A percentile compares a stretch with the other conserved stretches of the same genome.
Evolutionary conservation across 2,113 vertebrate species (phyloP).

Genomic region (Macrotis lagotis): DNA sequence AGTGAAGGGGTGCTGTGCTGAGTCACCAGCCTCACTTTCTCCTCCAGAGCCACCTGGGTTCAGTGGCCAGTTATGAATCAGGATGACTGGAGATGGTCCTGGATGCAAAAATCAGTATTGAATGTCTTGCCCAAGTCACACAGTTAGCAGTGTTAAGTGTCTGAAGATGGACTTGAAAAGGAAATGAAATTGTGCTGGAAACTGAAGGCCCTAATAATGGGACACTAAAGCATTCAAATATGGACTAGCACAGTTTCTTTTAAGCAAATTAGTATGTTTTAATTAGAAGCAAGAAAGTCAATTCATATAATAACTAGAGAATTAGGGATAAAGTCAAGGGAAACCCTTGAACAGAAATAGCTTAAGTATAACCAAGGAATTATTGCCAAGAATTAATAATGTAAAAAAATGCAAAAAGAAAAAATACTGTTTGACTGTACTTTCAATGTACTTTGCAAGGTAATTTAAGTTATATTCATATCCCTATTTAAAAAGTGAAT

Average conservation of each 20-base stretch:
- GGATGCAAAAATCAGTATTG: too few relatives aligned
- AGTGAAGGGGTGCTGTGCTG: too few relatives aligned
- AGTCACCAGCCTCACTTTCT: too few relatives aligned
- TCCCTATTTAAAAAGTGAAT: neutral
- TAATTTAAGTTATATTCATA: neutral
- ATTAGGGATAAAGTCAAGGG: neutral
- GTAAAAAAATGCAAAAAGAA: neutral
- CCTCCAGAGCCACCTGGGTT: too few relatives aligned
- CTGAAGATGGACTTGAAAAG: too few relatives aligned
- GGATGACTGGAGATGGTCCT: too few relatives aligned
- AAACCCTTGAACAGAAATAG: neutral
- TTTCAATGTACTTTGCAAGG: neutral
- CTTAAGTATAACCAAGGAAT: neutral
- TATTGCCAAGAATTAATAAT: neutral
- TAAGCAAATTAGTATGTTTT: neutral
- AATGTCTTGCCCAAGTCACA: too few relatives aligned
- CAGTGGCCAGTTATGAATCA: too few relatives aligned
- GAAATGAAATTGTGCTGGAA: neutral
- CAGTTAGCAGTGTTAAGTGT: too few relatives aligned
- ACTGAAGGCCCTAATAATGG: neutral
- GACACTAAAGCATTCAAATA: neutral
- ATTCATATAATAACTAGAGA: neutral
- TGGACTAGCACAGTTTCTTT: neutral
- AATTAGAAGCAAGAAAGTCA: neutral
- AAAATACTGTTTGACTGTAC: neutral